Percentiles rank a stretch among this genome's conserved stretches.
These are phyloP conservation scores for Pagetopsis macropterus DNA, from an alignment of 2,797 vertebrate species.

Conservation along the genomic window DNA sequence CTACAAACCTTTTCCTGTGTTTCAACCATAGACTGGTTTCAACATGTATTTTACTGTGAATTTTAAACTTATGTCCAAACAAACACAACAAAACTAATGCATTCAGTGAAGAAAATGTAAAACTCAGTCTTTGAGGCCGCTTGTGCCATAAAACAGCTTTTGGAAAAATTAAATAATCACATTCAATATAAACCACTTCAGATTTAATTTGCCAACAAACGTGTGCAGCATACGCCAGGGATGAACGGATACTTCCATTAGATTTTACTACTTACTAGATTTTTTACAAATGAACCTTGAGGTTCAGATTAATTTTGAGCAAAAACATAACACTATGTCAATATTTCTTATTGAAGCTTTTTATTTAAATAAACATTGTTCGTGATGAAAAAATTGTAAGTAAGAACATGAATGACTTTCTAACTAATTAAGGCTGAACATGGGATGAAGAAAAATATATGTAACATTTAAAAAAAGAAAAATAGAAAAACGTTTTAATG, in stretches of 20 bases:
- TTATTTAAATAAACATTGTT: not conserved
- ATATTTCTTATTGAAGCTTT: not conserved
- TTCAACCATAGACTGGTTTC: constrained; percentile 9
- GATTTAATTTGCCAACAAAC: constrained; percentile 40
- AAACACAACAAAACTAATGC: constrained; percentile 57
- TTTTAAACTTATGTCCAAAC: constrained; percentile 36
- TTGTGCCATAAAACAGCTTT: constrained; percentile 55
- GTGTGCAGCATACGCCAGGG: not conserved
- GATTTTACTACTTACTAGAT: too few relatives aligned
- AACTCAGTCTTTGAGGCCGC: constrained; percentile 29
- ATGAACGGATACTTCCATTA: constrained; percentile 22
- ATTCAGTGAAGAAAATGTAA: constrained; percentile 40
- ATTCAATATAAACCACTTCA: constrained; percentile 46
- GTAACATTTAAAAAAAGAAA: not conserved
- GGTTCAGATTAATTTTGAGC: not conserved
- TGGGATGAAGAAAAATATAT: not conserved
- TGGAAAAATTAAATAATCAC: constrained; percentile 44
- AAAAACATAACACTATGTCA: not conserved
- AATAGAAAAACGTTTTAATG: too few relatives aligned
- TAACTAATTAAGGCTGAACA: not conserved
- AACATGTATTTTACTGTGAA: constrained; percentile 44
- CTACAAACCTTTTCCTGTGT: not conserved
- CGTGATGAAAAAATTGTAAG: not conserved
- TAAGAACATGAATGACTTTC: not conserved
- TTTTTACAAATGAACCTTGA: not conserved